Conservation (phyloP, 2,888 invertebrate genomes). For the Holacanthella duospinosa region DNA sequence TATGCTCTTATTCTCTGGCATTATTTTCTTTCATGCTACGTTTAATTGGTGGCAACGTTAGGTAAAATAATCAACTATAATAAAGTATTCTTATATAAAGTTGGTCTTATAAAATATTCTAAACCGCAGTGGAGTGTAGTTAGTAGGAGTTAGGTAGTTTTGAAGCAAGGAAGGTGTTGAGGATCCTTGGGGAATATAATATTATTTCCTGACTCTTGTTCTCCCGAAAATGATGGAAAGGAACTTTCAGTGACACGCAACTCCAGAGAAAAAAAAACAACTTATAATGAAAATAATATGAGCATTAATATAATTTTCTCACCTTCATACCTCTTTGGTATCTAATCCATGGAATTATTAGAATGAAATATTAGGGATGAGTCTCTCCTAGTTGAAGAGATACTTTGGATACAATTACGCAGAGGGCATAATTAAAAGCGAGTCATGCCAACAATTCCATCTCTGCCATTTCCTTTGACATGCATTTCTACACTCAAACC, state of each 20-base stretch:
- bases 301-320: conserved; percentile 6
- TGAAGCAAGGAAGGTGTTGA: too few species aligned
- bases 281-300: conserved; percentile 4
- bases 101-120: too few species aligned
- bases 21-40: too few species aligned
- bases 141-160: too few species aligned
- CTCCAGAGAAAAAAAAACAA: neutral
- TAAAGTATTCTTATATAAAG: too few species aligned
- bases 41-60: too few species aligned
- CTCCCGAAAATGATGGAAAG: neutral
- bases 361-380: neutral
- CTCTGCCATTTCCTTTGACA: neutral
- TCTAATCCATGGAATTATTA: neutral
- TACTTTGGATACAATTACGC: neutral
- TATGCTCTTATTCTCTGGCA: too few species aligned
- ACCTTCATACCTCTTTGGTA: conserved; percentile 6
- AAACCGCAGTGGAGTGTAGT: too few species aligned
- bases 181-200: too few species aligned
- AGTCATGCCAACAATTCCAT: neutral
- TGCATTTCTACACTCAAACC: neutral
- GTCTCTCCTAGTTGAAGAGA: neutral
- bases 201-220: too few species aligned
- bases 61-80: too few species aligned
- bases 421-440: neutral
- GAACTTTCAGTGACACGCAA: conserved; percentile 2